Evolutionary conservation across 2,113 vertebrate species (phyloP).

Genomic region (Vireo altiloquus): DNA sequence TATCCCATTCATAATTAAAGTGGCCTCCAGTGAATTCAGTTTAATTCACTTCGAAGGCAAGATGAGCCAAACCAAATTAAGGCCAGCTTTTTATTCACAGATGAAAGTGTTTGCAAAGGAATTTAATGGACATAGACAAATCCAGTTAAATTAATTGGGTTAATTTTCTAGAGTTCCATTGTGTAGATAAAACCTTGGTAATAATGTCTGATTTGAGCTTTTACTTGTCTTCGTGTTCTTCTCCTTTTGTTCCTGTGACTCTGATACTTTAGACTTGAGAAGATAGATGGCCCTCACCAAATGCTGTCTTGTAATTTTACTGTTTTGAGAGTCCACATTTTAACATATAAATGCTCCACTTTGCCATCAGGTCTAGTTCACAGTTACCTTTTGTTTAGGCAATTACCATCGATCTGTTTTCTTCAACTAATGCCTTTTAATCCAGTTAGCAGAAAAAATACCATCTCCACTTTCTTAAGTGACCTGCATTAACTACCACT

Average conservation of each 20-base stretch:
- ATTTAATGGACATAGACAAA: not conserved
- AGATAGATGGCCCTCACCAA: not conserved
- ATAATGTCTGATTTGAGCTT: not conserved
- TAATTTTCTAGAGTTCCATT: not conserved
- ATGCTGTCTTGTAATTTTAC: not conserved
- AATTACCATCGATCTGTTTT: not conserved
- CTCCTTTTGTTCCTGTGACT: not conserved
- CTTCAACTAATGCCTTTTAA: not conserved
- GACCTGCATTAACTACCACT: not conserved
- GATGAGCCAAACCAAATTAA: constrained; percentile 8
- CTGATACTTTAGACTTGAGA: not conserved
- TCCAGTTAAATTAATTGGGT: not conserved
- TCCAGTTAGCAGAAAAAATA: not conserved
- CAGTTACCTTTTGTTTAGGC: not conserved
- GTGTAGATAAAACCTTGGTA: not conserved
- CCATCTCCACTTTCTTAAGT: not conserved
- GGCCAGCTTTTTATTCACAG: not conserved
- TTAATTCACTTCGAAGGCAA: not conserved
- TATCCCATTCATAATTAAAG: not conserved
- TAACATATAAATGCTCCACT: not conserved
- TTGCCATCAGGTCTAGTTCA: not conserved
- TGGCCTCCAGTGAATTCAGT: not conserved
- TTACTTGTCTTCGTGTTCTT: not conserved
- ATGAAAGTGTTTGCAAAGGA: not conserved
- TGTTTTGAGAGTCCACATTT: not conserved